Base-by-base conservation (phyloP, 1,140 invertebrate genomes). In the Aleiodes sp. region DNA sequence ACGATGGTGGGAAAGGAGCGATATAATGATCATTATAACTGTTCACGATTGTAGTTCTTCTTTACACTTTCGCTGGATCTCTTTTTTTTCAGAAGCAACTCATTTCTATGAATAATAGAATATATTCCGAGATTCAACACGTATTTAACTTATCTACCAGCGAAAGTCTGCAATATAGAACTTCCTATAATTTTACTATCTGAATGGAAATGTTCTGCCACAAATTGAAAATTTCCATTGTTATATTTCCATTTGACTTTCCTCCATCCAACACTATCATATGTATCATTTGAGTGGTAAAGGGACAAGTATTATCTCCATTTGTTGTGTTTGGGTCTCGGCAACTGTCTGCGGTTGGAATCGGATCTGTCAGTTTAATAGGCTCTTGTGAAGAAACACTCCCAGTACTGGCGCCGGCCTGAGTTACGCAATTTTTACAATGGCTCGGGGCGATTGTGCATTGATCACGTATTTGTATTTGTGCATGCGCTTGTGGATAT, bases 361-460 rank as follows among this genome's bases (percentile, higher is more conserved):
- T 43, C 39, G 39, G 39, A 43, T 43, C 39, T 43, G 39, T 43
- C 39, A 43, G 39, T 16, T 43, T 43, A 46, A n/a, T n/a, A 64
- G 39, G 41, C 21, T 28, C 29, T n/a, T 28, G 37, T 2, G 14
- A 28, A 21, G 24, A 60, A 6, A 41, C 33, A 19, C 29, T 12
- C 39, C 26, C 39, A 29, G 46, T 1, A 65, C 46, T 65, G 64
- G 64, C 64, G 64, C 64, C 64, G 52, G 41, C 24, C 39, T 41
- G 26, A 65, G 64, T 65, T 65, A 67, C 65, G 65, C 65, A 67
- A 67, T 67, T 67, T 67, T 67, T 43, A 43, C 19, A 67, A 59
- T 43, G 52, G 46, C 63, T 31, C 28, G 26, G 0, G 29, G 43
- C 52, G 24, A 67, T 67, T 59, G 65, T 24, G 37, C 65, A 67